Evolutionary conservation across 2,113 vertebrate genomes (phyloP).

Genomic region (Microtus richardsoni): DNA sequence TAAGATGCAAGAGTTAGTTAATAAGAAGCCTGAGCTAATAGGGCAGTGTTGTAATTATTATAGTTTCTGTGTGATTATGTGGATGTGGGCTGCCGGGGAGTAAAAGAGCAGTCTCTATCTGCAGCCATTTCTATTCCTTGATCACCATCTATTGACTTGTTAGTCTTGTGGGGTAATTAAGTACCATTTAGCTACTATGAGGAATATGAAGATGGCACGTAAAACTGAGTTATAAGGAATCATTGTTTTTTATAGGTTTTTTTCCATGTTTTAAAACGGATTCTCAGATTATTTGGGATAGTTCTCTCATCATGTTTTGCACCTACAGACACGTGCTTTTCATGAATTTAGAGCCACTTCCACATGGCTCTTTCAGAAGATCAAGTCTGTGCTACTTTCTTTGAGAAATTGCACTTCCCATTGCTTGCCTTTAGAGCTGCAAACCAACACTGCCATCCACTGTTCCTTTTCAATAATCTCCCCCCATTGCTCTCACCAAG

Average conservation of each 20-base stretch:
- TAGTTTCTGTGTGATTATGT: too few relatives aligned
- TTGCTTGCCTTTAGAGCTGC: conserved; percentile 68
- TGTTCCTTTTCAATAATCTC: conserved; percentile 80
- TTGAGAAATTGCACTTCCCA: conserved; percentile 48
- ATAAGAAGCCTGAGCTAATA: too few relatives aligned
- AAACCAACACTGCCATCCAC: conserved; percentile 84
- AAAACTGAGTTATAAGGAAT: conserved; percentile 17
- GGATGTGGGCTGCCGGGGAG: too few relatives aligned
- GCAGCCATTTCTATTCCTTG: background rate
- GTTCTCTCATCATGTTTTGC: conserved; percentile 21
- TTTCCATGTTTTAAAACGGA: background rate
- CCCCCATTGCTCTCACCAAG: conserved; percentile 55
- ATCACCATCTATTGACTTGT: background rate
- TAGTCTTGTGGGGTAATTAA: background rate
- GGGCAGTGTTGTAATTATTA: too few relatives aligned
- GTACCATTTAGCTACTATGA: background rate
- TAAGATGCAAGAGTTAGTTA: too few relatives aligned
- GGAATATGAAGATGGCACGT: background rate
- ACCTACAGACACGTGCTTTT: background rate
- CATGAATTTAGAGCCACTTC: background rate
- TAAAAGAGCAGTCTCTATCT: too few relatives aligned
- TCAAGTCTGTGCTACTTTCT: background rate
- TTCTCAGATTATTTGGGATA: background rate
- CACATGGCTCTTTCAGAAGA: conserved; percentile 40
- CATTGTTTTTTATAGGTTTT: background rate